Evolutionary conservation across 2,888 invertebrate genomes (phyloP), one percentile per base, ranked within the genome.

Genomic region (Ophonus ardosiacus): DNA sequence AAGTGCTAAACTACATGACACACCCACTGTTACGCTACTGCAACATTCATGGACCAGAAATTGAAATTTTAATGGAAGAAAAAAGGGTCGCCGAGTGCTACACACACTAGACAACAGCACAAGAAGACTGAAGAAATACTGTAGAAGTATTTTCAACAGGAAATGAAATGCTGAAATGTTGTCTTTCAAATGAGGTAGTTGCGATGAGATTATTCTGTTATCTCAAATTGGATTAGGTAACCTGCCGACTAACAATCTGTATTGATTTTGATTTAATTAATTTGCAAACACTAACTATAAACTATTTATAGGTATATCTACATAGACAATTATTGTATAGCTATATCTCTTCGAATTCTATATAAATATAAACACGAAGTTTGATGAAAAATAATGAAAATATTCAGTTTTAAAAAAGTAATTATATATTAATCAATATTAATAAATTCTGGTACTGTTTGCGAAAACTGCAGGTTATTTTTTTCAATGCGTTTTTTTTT

Each of bases 61-160:
- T 85, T 85, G 79, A 80, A 85, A 85, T 85, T 85, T 85, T 85
- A 85, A 85, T 85, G 80, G 65, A 79, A 65, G 79, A 65, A 71
- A 84, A 84, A 78, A 59, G 65, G 56, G 61, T 59, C 43, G 43
- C 43, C 4, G 43, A 13, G 43, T 51, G 13, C 13, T 51, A 51
- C 10, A 8, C 10, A 8, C 43, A 4, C 10, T 13, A 51, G 3
- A 31, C 6, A 31, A 31, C 31, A 31, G 6, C 3, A 6, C 3
- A 31, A 31, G 31, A 31, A 31, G 24, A 4, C 31, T 31, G 31
- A 31, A 31, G 31, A 6, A 31, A 31, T 31, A 31, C 5, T 31
- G 5, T 31, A 5, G n/a, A 31, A 31, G 31, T 31, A 5, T 51
- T 13, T 51, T 13, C 43, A 51, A 10, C 43, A 51, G 43, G 43